phyloP scores from a whole-genome alignment of 2,113 vertebrate species.

The Antechinus stuartii region DNA sequence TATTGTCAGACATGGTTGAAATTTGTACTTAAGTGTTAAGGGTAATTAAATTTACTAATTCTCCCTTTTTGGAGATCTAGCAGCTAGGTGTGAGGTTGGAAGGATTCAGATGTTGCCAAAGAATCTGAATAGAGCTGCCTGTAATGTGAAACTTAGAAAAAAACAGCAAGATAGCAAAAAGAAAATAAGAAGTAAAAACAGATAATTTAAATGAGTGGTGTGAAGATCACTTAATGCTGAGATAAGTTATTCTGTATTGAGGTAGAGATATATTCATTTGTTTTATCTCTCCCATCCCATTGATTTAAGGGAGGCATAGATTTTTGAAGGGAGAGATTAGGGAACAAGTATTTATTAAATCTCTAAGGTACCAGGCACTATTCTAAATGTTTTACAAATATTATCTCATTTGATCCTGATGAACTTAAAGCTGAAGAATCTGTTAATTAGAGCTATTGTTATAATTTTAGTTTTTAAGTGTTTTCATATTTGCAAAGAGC shows the following conservation, averaged over 20 bases:
- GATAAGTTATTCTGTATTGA: not conserved
- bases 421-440: not conserved
- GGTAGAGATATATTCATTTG: not conserved
- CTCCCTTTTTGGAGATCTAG: not conserved
- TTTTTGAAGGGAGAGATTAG: not conserved
- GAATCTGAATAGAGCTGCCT: not conserved
- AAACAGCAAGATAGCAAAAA: not conserved
- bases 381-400: not conserved
- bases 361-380: not conserved
- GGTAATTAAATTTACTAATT: not conserved
- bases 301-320: not conserved
- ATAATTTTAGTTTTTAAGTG: not conserved
- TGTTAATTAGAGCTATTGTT: not conserved
- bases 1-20: not conserved
- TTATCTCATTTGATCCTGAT: not conserved
- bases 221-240: not conserved
- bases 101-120: not conserved
- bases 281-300: not conserved
- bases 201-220: not conserved
- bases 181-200: not conserved
- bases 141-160: not conserved
- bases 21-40: not conserved
- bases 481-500: not conserved
- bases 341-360: not conserved
- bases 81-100: not conserved